These are phyloP conservation scores for Falco biarmicus DNA, from an alignment of 2,797 vertebrate species.

Conservation along the genomic window DNA sequence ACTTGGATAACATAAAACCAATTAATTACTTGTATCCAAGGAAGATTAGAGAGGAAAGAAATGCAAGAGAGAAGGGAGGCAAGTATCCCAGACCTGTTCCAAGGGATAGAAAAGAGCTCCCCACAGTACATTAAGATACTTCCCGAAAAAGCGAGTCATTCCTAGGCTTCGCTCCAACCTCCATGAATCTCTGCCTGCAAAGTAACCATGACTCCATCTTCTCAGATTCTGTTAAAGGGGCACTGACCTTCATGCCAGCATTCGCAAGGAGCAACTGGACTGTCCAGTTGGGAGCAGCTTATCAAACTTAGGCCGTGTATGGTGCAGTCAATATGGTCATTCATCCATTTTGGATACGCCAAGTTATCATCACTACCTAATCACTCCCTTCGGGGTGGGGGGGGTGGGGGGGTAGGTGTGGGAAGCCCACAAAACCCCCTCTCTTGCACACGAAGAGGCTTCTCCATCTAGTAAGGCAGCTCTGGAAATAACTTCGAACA, in stretches of 20 bases:
- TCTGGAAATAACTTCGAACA: not conserved
- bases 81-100: not conserved
- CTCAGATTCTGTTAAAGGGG: slow-evolving; percentile 19
- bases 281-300: not conserved
- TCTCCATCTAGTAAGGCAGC: not conserved
- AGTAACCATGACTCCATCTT: slow-evolving; percentile 7
- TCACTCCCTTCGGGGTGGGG: not conserved
- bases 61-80: not conserved
- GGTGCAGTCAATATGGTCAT: not conserved
- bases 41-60: not conserved
- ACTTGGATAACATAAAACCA: not conserved
- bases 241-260: not conserved
- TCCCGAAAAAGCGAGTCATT: slow-evolving; percentile 40
- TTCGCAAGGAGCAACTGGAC: not conserved
- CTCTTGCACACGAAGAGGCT: not conserved
- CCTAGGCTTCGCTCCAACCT: slow-evolving; percentile 45
- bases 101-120: not conserved
- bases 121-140: not conserved
- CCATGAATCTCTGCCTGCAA: slow-evolving; percentile 11
- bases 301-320: not conserved
- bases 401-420: no score
- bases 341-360: not conserved
- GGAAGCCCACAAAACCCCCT: not conserved
- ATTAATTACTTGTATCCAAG: not conserved
- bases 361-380: not conserved